Percentiles rank a stretch among this genome's conserved stretches.
phyloP scores from a whole-genome alignment of 2,113 vertebrate species.

The Proteles cristata region DNA sequence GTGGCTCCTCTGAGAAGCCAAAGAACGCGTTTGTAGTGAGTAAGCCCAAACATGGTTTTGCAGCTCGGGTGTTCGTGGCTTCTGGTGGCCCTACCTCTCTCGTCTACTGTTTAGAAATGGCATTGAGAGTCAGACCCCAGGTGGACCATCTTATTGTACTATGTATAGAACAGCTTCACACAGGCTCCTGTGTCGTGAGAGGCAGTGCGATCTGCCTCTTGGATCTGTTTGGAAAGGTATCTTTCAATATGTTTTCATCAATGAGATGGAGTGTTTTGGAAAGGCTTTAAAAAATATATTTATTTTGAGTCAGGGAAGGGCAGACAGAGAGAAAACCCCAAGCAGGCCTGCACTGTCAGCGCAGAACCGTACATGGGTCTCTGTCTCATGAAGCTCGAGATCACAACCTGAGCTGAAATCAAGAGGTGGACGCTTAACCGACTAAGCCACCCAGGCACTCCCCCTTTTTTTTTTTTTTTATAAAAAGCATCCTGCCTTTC shows the following conservation, averaged over 20 bases:
- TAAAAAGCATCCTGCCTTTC: not conserved
- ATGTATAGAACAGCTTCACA: not conserved
- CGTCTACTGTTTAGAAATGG: not conserved
- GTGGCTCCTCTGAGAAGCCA: conserved; percentile 20
- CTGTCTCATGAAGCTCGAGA: no score
- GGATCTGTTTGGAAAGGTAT: not conserved
- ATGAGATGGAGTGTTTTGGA: not conserved
- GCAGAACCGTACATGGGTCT: no score
- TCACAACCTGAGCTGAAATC: no score
- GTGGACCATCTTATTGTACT: rapidly evolving
- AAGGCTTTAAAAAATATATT: not conserved
- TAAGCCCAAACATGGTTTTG: not conserved
- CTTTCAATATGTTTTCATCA: not conserved
- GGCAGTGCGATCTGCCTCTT: not conserved
- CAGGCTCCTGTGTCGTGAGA: not conserved
- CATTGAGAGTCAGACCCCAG: no score
- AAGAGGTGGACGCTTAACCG: no score
- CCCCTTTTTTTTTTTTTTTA: not conserved
- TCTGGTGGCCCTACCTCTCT: not conserved
- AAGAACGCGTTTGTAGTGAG: not conserved
- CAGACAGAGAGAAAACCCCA: no score
- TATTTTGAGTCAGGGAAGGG: no score
- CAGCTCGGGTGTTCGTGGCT: not conserved
- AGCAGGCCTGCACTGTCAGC: no score
- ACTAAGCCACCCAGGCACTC: no score